A percentile compares a stretch with the other conserved stretches of the same genome.
These are phyloP conservation scores for Pandion haliaetus DNA, from an alignment of 2,113 vertebrate species.

Conservation along the genomic window DNA sequence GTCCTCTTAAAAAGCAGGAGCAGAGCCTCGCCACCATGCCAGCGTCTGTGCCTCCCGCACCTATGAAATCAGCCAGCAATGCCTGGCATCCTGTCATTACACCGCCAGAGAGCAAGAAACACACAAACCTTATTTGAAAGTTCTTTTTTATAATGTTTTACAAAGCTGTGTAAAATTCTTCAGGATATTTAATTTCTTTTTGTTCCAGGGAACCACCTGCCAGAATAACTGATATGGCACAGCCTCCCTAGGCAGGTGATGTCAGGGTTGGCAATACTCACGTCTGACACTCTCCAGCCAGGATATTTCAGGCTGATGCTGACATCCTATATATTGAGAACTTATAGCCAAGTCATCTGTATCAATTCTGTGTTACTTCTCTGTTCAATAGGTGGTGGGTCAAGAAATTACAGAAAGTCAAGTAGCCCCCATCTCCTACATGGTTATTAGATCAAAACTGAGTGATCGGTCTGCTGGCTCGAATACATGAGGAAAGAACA, in stretches of 20 bases:
- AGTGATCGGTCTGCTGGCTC: background rate
- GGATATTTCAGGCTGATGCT: background rate
- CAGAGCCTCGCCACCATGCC: rapidly evolving
- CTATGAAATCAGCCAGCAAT: background rate
- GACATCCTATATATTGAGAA: background rate
- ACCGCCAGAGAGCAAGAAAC: background rate
- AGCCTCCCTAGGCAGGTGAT: background rate
- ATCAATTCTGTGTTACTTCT: background rate
- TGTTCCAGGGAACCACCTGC: background rate
- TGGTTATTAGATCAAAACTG: background rate
- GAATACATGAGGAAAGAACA: background rate
- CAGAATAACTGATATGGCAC: background rate
- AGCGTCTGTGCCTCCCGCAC: rapidly evolving
- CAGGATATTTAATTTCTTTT: background rate
- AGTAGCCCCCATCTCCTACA: background rate
- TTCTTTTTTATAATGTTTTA: background rate
- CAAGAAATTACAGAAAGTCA: slow-evolving; percentile 24
- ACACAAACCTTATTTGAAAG: background rate
- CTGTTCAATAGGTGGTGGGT: background rate
- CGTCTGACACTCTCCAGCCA: background rate
- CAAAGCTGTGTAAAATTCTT: background rate
- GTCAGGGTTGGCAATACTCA: slow-evolving; percentile 28
- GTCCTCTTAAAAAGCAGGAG: background rate
- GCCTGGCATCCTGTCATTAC: background rate
- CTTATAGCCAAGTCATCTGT: background rate